Conservation (phyloP, 1,140 invertebrate genomes). For the Idris sp. region DNA sequence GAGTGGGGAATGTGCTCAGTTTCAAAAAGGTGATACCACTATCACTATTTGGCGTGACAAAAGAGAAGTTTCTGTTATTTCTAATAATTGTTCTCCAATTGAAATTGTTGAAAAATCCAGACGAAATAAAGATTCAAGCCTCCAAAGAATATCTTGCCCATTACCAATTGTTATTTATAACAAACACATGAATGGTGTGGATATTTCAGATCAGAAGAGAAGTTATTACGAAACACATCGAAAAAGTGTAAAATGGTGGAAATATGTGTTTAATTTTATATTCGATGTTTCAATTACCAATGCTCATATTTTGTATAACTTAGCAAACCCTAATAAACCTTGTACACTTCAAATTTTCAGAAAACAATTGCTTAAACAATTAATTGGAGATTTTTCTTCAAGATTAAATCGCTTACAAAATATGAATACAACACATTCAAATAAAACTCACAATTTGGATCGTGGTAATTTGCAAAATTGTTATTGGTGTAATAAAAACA, state of each 20-base stretch:
- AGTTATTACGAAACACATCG: slow-evolving; percentile 29
- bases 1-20: neutral
- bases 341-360: too few species aligned
- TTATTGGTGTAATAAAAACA: too few species aligned
- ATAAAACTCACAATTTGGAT: too few species aligned
- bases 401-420: too few species aligned
- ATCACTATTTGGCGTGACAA: slow-evolving; percentile 19
- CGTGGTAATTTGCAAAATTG: too few species aligned
- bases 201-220: slow-evolving; percentile 35
- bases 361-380: too few species aligned
- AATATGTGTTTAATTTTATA: slow-evolving; percentile 39
- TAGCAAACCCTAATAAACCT: too few species aligned
- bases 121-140: neutral
- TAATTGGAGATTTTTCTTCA: too few species aligned
- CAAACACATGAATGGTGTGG: slow-evolving; percentile 39
- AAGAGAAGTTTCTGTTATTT: slow-evolving; percentile 4
- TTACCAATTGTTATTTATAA: neutral
- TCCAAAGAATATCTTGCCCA: neutral
- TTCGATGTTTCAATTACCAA: slow-evolving; percentile 20
- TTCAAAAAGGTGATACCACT: neutral
- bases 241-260: slow-evolving; percentile 36
- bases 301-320: too few species aligned
- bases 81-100: slow-evolving; percentile 8
- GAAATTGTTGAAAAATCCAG: slow-evolving; percentile 6
- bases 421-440: too few species aligned